Evolutionary conservation across 2,113 vertebrate species (phyloP), one percentile per base, ranked within the genome.

Genomic region (Phodopus roborovskii): DNA sequence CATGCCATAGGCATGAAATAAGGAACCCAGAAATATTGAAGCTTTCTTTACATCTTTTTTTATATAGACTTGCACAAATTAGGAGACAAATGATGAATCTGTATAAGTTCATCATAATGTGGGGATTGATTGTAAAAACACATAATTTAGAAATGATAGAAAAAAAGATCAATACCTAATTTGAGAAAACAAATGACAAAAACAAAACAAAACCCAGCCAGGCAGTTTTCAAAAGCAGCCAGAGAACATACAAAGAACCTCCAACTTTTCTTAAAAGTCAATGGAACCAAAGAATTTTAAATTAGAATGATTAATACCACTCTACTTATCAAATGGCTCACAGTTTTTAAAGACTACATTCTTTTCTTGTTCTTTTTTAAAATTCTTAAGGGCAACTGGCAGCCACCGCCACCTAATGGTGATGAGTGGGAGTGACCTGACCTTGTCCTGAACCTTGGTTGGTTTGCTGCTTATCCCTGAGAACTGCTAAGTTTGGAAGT

Each of bases 391-490:
- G 74, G 28, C 22, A 22, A 36, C 70, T 75, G 79, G 78, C 83
- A 70, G 42, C 70, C 45, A 28, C 74, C 45, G 93, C 97, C 95
- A 96, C 75, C 97, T 98, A 33, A 88, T 84, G 97, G 97, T 94
- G 83, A 45, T 53, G 79, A 89, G 30, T 42, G 50, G 79, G n/a
- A n/a, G 42, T 68, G 48, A 70, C 48, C 50, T 3, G 2, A 11
- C 9, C 78, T 83, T 64, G 36, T 30, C 58, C 20, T 45, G 48
- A 90, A 53, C 22, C 36, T 6, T 1, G 48, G 28, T 53, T 92
- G 48, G 28, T 60, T 92, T 82, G 33, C 45, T n/a, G 78, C n/a
- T 39, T 74, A 16, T 3, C 6, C 19, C 4, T 3, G 53, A 85
- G 85, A 85, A 15, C 24, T 81, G 60, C 1, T 90, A 66, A 64